Conservation (phyloP, 2,113 vertebrate genomes). For the Oxygymnocypris stewartii region DNA sequence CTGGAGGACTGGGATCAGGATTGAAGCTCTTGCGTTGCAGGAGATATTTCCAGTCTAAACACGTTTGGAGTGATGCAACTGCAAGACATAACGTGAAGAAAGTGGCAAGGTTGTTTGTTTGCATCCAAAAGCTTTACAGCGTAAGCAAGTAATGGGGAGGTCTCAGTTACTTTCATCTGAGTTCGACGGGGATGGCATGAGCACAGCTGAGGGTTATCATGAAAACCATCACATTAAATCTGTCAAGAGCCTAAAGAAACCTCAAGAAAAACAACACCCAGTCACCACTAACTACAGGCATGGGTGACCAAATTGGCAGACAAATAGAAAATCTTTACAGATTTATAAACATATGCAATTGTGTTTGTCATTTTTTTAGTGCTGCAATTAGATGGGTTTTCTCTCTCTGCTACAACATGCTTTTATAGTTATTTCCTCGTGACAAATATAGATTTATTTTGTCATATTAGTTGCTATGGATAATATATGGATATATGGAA, state of each 20-base stretch:
- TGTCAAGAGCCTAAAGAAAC: constrained; percentile 23
- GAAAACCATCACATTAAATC: constrained; percentile 12
- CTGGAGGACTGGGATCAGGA: constrained; percentile 26
- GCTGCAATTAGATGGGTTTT: background rate
- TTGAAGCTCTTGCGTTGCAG: constrained; percentile 18
- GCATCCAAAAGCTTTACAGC: constrained; percentile 15
- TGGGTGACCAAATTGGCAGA: background rate
- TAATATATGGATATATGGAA: too few relatives aligned
- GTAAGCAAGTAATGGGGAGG: constrained; percentile 32
- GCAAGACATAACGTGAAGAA: constrained; percentile 39
- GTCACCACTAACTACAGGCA: constrained; percentile 37
- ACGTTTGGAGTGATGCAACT: constrained; percentile 50
- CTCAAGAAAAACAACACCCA: constrained; percentile 49
- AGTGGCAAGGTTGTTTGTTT: constrained; percentile 40
- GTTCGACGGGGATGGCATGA: background rate
- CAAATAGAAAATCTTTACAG: background rate
- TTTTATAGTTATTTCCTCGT: background rate
- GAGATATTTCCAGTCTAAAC: constrained; percentile 26
- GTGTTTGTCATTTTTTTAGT: background rate
- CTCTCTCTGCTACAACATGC: background rate
- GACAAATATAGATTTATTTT: too few relatives aligned
- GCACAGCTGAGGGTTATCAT: background rate
- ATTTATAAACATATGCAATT: constrained; percentile 24
- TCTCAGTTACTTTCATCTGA: constrained; percentile 15
- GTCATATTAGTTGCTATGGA: too few relatives aligned